Evolutionary conservation across 2,888 invertebrate species (phyloP).

Genomic region (Seira sanloemensis): DNA sequence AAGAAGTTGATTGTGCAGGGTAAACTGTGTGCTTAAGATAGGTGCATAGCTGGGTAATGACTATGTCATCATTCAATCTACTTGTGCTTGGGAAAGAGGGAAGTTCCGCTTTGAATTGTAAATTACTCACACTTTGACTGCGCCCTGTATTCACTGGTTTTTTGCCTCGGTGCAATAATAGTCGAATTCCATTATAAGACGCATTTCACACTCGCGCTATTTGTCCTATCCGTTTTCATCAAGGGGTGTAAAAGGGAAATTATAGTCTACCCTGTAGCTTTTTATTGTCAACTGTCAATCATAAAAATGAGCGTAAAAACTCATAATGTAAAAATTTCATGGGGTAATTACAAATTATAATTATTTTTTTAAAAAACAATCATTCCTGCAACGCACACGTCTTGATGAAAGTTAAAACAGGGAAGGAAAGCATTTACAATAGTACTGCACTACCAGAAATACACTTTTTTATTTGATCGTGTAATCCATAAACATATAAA

Average conservation of each 20-base stretch:
- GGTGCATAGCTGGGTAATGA: background rate
- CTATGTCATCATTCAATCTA: slow-evolving; percentile 50
- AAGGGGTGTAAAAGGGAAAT: too few species aligned
- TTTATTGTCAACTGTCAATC: slow-evolving; percentile 45
- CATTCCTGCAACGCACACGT: background rate
- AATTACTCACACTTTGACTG: too few species aligned
- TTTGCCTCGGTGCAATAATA: too few species aligned
- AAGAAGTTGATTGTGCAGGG: too few species aligned
- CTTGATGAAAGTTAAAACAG: background rate
- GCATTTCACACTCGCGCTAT: background rate
- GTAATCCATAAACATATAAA: too few species aligned
- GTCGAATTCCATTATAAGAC: background rate
- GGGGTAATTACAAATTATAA: slow-evolving; percentile 9
- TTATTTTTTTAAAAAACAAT: slow-evolving; percentile 9
- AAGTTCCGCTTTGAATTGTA: slow-evolving; percentile 43
- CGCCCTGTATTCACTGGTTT: too few species aligned
- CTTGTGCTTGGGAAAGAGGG: slow-evolving; percentile 59
- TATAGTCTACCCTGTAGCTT: too few species aligned
- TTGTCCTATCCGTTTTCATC: background rate
- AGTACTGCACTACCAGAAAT: too few species aligned
- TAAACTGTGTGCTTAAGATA: background rate
- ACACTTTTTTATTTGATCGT: too few species aligned
- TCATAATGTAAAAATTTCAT: background rate
- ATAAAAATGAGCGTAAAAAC: background rate
- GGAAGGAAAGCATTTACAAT: too few species aligned